Evolutionary conservation across 2,113 vertebrate species (phyloP).

Genomic region (Entelurus aequoreus): DNA sequence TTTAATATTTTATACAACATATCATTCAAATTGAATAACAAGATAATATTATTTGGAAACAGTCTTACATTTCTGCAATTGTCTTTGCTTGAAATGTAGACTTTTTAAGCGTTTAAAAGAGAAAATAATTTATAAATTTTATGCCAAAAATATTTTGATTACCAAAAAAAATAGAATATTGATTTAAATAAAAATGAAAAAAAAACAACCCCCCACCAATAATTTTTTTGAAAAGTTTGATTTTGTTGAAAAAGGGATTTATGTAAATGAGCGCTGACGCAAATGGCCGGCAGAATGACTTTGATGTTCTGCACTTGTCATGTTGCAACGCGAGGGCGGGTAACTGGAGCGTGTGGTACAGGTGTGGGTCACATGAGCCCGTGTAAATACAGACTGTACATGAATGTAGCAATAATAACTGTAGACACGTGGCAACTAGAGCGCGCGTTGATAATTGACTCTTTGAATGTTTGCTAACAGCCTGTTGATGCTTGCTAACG

Average conservation of each 20-base stretch:
- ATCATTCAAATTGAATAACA: not conserved
- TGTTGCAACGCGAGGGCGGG: slow-evolving; percentile 15
- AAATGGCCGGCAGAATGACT: not conserved
- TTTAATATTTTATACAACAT: not conserved
- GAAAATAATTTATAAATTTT: too few relatives aligned
- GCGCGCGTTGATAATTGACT: not conserved
- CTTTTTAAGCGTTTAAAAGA: not conserved
- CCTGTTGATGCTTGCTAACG: slow-evolving; percentile 19
- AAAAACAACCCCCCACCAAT: not conserved
- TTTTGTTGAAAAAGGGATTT: not conserved
- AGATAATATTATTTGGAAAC: not conserved
- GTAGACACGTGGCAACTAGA: not conserved
- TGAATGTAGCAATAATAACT: slow-evolving; percentile 45
- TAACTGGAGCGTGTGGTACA: slow-evolving; percentile 35
- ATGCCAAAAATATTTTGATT: too few relatives aligned
- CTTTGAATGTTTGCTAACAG: slow-evolving; percentile 18
- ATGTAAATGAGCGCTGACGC: not conserved
- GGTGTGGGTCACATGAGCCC: slow-evolving; percentile 24
- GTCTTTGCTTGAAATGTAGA: not conserved
- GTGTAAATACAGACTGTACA: not conserved
- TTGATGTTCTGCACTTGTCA: not conserved
- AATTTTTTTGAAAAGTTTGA: not conserved
- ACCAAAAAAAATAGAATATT: too few relatives aligned
- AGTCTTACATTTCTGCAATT: too few relatives aligned
- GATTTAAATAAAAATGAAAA: not conserved